Conservation (phyloP, 2,113 vertebrate genomes). For the Saguinus imperator region DNA sequence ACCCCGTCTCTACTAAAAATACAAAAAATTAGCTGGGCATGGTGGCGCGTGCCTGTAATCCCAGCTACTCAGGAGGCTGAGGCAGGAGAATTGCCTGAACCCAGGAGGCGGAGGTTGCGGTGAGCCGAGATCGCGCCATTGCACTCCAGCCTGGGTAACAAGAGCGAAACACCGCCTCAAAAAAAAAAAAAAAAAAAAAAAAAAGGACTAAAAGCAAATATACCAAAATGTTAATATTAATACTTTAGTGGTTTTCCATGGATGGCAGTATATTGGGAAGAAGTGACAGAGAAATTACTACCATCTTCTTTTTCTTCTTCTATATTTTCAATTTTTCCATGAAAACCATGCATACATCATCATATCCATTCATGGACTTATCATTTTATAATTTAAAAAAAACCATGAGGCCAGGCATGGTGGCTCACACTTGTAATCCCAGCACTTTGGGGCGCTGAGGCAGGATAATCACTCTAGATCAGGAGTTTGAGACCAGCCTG, state of each 20-base stretch:
- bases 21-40: too few relatives aligned
- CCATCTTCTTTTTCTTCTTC: not conserved
- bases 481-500: not conserved
- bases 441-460: not conserved
- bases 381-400: not conserved
- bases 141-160: too few relatives aligned
- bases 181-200: too few relatives aligned
- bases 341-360: not conserved
- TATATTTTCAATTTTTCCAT: slow-evolving; percentile 18
- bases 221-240: not conserved
- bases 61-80: too few relatives aligned
- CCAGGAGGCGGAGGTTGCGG: too few relatives aligned
- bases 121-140: too few relatives aligned
- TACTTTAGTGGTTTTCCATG: not conserved
- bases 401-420: not conserved
- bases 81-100: too few relatives aligned
- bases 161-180: too few relatives aligned
- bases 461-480: not conserved
- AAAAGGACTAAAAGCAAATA: not conserved
- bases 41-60: too few relatives aligned
- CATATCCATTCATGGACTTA: not conserved
- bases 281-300: not conserved
- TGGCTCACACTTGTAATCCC: not conserved
- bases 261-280: not conserved
- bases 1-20: too few relatives aligned